Percentiles rank a stretch among this genome's conserved stretches.
These are phyloP conservation scores for Pogonomyrmex barbatus DNA, from an alignment of 1,140 invertebrate genomes.

Conservation along the genomic window DNA sequence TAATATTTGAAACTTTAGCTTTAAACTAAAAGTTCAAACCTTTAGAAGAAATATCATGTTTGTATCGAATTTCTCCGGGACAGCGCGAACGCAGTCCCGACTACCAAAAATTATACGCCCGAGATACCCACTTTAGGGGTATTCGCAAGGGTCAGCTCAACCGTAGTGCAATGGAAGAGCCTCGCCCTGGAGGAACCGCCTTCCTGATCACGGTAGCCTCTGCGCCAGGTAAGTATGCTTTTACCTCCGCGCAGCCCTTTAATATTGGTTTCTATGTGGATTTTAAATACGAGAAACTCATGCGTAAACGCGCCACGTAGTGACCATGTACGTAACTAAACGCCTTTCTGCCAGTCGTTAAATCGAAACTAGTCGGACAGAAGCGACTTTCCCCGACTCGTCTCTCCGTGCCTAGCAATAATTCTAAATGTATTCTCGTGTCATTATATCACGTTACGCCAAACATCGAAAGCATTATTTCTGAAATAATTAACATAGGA, in stretches of 20 bases:
- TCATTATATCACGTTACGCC: not conserved
- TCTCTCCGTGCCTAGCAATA: not conserved
- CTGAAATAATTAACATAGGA: not conserved
- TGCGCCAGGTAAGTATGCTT: slow-evolving; percentile 89
- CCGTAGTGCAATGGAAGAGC: slow-evolving; percentile 90
- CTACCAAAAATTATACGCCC: slow-evolving; percentile 90
- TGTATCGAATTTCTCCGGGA: slow-evolving; percentile 74
- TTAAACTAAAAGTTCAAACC: not conserved
- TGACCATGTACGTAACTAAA: not conserved
- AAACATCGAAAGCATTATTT: not conserved
- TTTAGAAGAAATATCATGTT: slow-evolving; percentile 4
- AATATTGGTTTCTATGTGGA: not conserved
- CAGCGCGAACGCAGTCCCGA: slow-evolving; percentile 88
- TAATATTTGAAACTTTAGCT: no score
- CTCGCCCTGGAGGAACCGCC: slow-evolving; percentile 90
- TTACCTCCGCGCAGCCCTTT: not conserved
- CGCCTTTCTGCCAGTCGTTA: not conserved
- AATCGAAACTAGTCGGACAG: slow-evolving; percentile 34
- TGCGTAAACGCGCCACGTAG: slow-evolving; percentile 7
- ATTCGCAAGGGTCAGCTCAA: slow-evolving; percentile 91
- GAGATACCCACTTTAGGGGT: slow-evolving; percentile 90
- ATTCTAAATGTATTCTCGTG: not conserved
- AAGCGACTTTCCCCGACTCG: not conserved
- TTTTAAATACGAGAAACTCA: slow-evolving; percentile 52
- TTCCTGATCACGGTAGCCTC: slow-evolving; percentile 89